These are phyloP conservation scores for Netelia melanura DNA, from an alignment of 2,888 invertebrate genomes.

Conservation along the genomic window DNA sequence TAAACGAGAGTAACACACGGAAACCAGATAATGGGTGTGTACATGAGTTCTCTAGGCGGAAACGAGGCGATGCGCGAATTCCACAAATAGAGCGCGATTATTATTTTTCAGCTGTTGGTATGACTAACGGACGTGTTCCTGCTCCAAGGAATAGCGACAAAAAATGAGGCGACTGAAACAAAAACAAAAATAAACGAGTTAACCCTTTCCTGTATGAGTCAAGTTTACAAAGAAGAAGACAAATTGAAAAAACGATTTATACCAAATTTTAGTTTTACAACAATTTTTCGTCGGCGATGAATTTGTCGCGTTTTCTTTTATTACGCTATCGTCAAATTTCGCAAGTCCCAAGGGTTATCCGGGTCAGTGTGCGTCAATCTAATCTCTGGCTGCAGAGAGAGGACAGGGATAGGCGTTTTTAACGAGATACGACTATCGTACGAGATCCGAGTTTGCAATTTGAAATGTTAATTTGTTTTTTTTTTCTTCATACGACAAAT, in stretches of 20 bases:
- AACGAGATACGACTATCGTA: constrained; percentile 22
- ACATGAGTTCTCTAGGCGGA: constrained; percentile 46
- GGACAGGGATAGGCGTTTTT: background rate
- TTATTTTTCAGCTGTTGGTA: constrained; percentile 30
- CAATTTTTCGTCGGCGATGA: background rate
- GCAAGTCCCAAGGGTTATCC: constrained; percentile 46
- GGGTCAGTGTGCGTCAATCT: constrained; percentile 57
- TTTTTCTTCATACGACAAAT: too few relatives aligned
- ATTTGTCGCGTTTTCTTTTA: constrained; percentile 5
- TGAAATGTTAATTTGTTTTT: too few relatives aligned
- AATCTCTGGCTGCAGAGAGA: constrained; percentile 32
- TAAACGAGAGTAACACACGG: constrained; percentile 26
- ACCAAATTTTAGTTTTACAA: constrained; percentile 1
- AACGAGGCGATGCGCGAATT: constrained; percentile 61
- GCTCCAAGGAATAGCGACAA: background rate
- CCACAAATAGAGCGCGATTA: constrained; percentile 63
- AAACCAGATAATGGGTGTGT: constrained; percentile 52
- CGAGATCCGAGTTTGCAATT: too few relatives aligned
- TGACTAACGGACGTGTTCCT: constrained; percentile 30
- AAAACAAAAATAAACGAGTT: constrained; percentile 2
- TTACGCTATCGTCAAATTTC: constrained; percentile 43
- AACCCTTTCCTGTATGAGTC: background rate
- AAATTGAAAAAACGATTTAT: background rate
- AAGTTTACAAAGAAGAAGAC: background rate
- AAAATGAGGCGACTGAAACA: background rate